Evolutionary conservation across 2,888 invertebrate species (phyloP).

Genomic region (Andrena trimmerana): DNA sequence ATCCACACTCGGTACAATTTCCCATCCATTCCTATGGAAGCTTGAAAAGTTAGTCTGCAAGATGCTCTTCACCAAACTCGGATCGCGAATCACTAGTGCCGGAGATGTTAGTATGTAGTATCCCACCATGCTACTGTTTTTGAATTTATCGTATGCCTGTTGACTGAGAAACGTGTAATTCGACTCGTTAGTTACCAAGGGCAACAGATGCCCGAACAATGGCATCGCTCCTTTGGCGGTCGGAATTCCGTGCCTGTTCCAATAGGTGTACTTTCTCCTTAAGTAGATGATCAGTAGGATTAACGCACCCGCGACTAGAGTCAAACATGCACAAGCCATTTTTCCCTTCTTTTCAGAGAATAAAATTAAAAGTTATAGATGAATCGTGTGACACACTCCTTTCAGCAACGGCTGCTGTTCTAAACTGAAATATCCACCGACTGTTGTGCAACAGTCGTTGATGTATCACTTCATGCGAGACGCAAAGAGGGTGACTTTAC

Average conservation of each 20-base stretch:
- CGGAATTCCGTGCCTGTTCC: conserved; percentile 65
- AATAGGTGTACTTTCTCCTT: conserved; percentile 43
- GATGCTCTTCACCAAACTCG: conserved; percentile 75
- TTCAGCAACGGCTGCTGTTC: too few species aligned
- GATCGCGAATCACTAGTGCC: conserved; percentile 63
- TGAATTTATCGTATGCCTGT: conserved; percentile 61
- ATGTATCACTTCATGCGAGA: too few species aligned
- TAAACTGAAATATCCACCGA: too few species aligned
- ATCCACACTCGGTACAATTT: conserved; percentile 66
- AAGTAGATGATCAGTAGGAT: conserved; percentile 21
- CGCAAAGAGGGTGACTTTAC: too few species aligned
- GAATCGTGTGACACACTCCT: too few species aligned
- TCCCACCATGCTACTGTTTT: conserved; percentile 72
- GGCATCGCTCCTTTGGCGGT: conserved; percentile 53
- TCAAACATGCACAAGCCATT: conserved; percentile 20
- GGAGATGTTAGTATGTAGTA: conserved; percentile 44
- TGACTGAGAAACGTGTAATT: conserved; percentile 46
- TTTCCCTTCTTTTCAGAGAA: background rate
- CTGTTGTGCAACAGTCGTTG: too few species aligned
- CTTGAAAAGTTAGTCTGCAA: conserved; percentile 73
- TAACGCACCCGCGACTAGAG: background rate
- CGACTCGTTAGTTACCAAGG: conserved; percentile 37
- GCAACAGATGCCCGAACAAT: conserved; percentile 66
- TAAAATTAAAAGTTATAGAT: too few species aligned
- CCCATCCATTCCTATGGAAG: conserved; percentile 70